These are phyloP conservation scores for Drosophila prolongata DNA, from an alignment of 2,888 invertebrate species.

Conservation along the genomic window DNA sequence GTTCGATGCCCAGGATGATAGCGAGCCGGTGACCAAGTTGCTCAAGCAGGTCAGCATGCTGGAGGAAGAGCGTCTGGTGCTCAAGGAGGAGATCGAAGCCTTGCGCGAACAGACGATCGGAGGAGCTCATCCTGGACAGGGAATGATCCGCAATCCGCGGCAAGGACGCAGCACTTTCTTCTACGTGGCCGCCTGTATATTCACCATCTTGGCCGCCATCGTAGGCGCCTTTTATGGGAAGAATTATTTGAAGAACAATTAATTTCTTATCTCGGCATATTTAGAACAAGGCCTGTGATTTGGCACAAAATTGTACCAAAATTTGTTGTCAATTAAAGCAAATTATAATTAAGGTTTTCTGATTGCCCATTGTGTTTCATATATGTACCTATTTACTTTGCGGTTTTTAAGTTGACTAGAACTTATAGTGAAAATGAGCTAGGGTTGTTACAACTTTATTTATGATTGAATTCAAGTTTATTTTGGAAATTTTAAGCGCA, in stretches of 20 bases:
- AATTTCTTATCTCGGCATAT: neutral
- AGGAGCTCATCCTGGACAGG: neutral
- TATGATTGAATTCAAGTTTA: no score
- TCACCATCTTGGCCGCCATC: slow-evolving; percentile 9
- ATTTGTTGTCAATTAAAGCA: slow-evolving; percentile 16
- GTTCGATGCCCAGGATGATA: neutral
- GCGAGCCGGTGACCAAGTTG: slow-evolving; percentile 24
- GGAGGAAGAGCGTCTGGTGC: slow-evolving; percentile 29
- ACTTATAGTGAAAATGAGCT: no score
- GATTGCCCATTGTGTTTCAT: no score
- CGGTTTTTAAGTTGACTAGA: no score
- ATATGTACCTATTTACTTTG: no score
- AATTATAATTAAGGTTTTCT: neutral
- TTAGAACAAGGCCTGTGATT: neutral
- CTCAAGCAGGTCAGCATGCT: slow-evolving; percentile 27
- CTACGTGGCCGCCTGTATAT: neutral
- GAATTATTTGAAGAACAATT: slow-evolving; percentile 6
- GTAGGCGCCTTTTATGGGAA: slow-evolving; percentile 22
- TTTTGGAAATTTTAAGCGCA: no score
- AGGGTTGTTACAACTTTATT: no score
- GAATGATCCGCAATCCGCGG: neutral
- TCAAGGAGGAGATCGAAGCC: slow-evolving; percentile 1
- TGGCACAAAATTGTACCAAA: slow-evolving; percentile 7
- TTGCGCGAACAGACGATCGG: neutral
- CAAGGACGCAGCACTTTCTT: neutral